phyloP scores from a whole-genome alignment of 1,140 invertebrate species.

The Colletes latitarsis region DNA sequence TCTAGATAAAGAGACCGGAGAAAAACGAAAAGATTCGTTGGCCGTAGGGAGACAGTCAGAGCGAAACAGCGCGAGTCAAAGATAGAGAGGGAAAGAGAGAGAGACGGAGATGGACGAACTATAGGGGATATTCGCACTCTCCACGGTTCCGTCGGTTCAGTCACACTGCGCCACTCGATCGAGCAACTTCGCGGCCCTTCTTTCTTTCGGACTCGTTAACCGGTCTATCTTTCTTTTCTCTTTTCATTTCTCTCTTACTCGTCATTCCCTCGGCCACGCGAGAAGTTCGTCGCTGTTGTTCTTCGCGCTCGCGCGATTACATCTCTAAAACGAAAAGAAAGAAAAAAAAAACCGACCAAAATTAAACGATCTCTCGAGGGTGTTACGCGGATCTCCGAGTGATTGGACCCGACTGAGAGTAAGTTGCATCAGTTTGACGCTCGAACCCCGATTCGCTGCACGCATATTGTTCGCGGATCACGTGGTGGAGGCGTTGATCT shows the following conservation, averaged over 20 bases:
- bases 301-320: not conserved
- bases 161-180: slow-evolving; percentile 73
- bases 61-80: slow-evolving; percentile 1
- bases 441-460: not conserved
- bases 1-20: slow-evolving; percentile 11
- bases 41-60: not conserved
- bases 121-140: slow-evolving; percentile 55
- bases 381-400: not conserved
- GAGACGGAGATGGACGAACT: slow-evolving; percentile 7
- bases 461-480: slow-evolving; percentile 14
- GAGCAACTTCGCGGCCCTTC: slow-evolving; percentile 64
- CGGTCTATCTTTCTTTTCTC: not conserved
- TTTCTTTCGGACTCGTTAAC: slow-evolving; percentile 27
- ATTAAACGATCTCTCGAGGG: not conserved
- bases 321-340: not conserved
- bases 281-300: not conserved
- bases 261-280: not conserved
- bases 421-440: slow-evolving; percentile 19
- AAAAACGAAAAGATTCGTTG: not conserved
- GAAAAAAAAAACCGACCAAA: not conserved
- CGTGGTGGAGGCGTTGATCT: slow-evolving; percentile 7
- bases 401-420: slow-evolving; percentile 25
- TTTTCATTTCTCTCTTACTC: not conserved
- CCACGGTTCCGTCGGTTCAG: slow-evolving; percentile 65
- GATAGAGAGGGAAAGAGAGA: slow-evolving; percentile 17